Conservation (phyloP, 2,797 vertebrate genomes). For the Pelobates cultripes region DNA sequence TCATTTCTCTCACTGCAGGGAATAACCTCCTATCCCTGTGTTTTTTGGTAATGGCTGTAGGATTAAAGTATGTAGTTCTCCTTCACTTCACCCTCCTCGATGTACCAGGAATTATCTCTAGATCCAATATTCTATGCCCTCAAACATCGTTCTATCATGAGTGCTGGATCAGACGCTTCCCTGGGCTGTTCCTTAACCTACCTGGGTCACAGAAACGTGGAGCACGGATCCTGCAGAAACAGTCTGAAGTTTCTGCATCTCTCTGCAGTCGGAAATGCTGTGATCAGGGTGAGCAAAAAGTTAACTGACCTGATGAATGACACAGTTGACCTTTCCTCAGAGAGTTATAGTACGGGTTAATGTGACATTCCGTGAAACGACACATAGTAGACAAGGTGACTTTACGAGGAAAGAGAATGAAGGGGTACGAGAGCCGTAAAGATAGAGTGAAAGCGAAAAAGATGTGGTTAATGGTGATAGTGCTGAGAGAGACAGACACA, state of each 20-base stretch:
- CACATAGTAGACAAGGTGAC: too few relatives aligned
- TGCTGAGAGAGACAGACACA: too few relatives aligned
- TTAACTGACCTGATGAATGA: background rate
- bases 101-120: conserved; percentile 65
- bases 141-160: conserved; percentile 84
- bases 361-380: too few relatives aligned
- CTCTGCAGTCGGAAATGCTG: conserved; percentile 89
- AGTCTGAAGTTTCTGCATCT: conserved; percentile 79
- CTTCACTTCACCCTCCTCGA: conserved; percentile 64
- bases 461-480: too few relatives aligned
- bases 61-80: background rate
- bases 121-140: conserved; percentile 76
- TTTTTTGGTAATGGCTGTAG: conserved; percentile 24
- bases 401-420: too few relatives aligned
- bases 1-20: background rate
- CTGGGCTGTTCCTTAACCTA: conserved; percentile 81
- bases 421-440: too few relatives aligned
- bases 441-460: too few relatives aligned
- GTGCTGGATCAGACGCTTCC: conserved; percentile 93
- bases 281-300: conserved; percentile 62
- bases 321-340: too few relatives aligned
- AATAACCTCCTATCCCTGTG: background rate
- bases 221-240: conserved; percentile 79
- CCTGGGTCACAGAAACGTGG: conserved; percentile 84
- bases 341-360: too few relatives aligned